These are phyloP conservation scores for Trematomus loennbergii DNA, from an alignment of 2,113 vertebrate species.

Conservation along the genomic window DNA sequence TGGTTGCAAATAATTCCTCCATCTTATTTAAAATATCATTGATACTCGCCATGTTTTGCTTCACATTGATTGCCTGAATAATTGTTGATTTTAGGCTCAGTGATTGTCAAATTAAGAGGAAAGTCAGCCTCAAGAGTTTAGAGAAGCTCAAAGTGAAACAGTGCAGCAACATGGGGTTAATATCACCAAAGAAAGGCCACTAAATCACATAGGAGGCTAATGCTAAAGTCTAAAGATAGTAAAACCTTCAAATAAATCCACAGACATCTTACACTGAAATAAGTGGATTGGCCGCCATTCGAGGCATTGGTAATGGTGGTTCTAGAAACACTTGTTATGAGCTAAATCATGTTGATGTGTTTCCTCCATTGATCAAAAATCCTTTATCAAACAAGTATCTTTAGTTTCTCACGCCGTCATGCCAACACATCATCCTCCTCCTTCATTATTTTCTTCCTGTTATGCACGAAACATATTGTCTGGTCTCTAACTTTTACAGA, in stretches of 20 bases:
- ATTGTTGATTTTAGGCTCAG: neutral
- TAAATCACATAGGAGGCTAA: neutral
- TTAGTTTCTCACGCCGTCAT: neutral
- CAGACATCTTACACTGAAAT: neutral
- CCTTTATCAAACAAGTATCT: neutral
- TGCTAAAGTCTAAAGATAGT: neutral
- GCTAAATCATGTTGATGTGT: neutral
- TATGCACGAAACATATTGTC: neutral
- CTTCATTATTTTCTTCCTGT: neutral
- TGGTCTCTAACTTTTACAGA: neutral
- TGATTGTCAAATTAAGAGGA: neutral
- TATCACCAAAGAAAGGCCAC: conserved; percentile 23
- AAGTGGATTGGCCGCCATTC: neutral
- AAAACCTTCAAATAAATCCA: neutral
- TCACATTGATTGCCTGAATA: neutral
- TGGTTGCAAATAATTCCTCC: neutral
- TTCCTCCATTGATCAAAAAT: neutral
- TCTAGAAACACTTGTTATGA: neutral
- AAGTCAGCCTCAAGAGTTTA: neutral
- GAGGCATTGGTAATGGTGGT: neutral
- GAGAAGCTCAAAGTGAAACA: neutral
- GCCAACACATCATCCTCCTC: neutral
- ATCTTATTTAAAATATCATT: neutral
- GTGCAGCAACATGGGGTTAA: neutral
- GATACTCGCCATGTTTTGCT: neutral